Evolutionary conservation across 53 echinoderm and acorn worm genomes (phyloP).

Genomic region (Holothuria leucospilota): DNA sequence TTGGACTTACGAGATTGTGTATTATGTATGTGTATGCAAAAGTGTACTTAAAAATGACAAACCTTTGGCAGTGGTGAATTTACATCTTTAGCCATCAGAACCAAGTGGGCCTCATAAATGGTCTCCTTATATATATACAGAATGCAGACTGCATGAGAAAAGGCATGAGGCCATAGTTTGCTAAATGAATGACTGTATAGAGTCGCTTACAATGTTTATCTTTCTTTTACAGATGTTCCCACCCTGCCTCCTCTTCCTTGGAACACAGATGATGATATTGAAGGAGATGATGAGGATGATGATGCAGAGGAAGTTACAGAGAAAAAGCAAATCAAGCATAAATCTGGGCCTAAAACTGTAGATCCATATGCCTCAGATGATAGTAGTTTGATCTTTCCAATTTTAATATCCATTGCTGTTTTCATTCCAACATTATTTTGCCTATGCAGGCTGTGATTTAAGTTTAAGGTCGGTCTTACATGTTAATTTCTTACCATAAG

Average conservation of each 20-base stretch:
- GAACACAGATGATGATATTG: slow-evolving; percentile 32
- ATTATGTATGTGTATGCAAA: no score
- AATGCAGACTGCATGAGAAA: no score
- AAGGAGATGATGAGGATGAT: slow-evolving; percentile 40
- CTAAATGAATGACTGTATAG: no score
- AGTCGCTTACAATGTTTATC: neutral
- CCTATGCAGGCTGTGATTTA: slow-evolving; percentile 87
- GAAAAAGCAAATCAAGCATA: slow-evolving; percentile 64
- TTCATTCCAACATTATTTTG: slow-evolving; percentile 98
- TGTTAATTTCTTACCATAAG: neutral
- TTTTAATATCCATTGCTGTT: slow-evolving; percentile 90
- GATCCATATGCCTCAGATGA: slow-evolving; percentile 97
- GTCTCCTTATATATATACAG: no score
- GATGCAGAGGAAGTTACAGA: slow-evolving; percentile 17
- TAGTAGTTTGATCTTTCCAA: slow-evolving; percentile 91
- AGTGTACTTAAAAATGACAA: no score
- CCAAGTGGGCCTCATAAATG: no score
- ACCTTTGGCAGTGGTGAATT: no score
- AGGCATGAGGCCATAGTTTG: no score
- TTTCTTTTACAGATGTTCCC: slow-evolving; percentile 55
- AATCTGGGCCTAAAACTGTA: slow-evolving; percentile 91
- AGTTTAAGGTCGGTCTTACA: neutral
- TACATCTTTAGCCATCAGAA: no score
- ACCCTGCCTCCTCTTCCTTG: slow-evolving; percentile 64
- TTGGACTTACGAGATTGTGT: no score